A percentile compares a stretch with the other conserved stretches of the same genome.
Conservation (phyloP, 2,888 invertebrate species). For the Hyposoter didymator region DNA sequence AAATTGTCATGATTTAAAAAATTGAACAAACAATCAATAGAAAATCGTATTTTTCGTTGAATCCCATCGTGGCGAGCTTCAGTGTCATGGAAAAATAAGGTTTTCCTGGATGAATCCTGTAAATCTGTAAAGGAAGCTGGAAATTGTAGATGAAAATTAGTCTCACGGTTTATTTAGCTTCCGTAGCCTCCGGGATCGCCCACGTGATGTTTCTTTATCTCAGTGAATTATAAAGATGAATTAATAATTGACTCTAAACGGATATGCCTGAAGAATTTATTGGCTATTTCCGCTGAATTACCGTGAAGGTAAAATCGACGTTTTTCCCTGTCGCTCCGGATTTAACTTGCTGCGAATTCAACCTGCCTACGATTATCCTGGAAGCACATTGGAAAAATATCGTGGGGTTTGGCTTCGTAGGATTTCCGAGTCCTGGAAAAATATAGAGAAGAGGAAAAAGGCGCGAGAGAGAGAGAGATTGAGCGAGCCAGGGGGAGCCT, state of each 20-base stretch:
- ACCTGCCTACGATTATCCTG: slow-evolving; percentile 47
- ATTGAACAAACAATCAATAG: no score
- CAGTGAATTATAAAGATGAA: slow-evolving; percentile 12
- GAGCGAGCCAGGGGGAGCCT: slow-evolving; percentile 52
- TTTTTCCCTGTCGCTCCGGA: slow-evolving; percentile 20
- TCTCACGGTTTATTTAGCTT: neutral
- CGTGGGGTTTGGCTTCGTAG: slow-evolving; percentile 37
- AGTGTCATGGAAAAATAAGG: neutral
- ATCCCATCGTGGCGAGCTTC: no score
- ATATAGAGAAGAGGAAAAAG: neutral
- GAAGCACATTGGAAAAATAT: slow-evolving; percentile 62
- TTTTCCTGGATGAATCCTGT: neutral
- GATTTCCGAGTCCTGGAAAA: slow-evolving; percentile 35
- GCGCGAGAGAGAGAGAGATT: slow-evolving; percentile 18
- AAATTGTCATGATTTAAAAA: no score
- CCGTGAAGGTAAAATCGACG: slow-evolving; percentile 2
- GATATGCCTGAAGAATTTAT: slow-evolving; percentile 34
- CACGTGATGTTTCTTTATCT: neutral
- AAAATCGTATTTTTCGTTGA: no score
- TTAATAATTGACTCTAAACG: neutral
- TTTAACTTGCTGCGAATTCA: slow-evolving; percentile 37
- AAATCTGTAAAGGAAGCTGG: neutral
- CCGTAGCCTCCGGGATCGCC: neutral
- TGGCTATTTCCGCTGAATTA: slow-evolving; percentile 3
- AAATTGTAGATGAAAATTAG: neutral